A percentile compares a stretch with the other conserved stretches of the same genome.
Conservation (phyloP, 1,140 invertebrate species). For the Euglossa dilemma region DNA sequence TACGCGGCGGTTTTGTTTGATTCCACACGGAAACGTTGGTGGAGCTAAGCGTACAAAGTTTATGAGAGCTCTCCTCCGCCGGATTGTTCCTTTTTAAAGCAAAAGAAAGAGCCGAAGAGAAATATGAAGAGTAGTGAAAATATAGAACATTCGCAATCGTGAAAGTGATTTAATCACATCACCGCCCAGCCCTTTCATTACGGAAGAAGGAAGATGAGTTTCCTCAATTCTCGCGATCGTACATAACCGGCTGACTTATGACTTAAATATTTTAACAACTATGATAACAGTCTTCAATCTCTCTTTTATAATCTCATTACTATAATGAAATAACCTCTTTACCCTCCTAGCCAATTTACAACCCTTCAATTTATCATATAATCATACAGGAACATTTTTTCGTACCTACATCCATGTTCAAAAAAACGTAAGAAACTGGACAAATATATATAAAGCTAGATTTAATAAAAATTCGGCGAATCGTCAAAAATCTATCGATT, state of each 20-base stretch:
- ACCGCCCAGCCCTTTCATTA: not conserved
- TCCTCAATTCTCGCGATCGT: not conserved
- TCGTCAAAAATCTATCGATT: not conserved
- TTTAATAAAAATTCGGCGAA: not conserved
- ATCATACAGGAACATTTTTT: too few species aligned
- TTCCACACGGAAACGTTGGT: not conserved
- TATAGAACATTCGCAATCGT: conserved; percentile 10
- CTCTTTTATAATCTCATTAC: not conserved
- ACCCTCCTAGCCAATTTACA: not conserved
- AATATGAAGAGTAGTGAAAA: conserved; percentile 7
- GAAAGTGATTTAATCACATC: conserved; percentile 6
- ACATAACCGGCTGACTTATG: not conserved
- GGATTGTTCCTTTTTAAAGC: conserved; percentile 20
- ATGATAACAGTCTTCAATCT: not conserved
- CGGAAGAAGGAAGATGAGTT: not conserved
- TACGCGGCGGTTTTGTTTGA: conserved; percentile 36
- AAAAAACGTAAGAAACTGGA: too few species aligned
- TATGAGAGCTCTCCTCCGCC: conserved; percentile 11
- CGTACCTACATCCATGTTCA: too few species aligned
- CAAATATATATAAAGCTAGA: too few species aligned
- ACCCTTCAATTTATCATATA: not conserved
- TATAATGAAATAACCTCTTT: not conserved
- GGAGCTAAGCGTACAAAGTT: conserved; percentile 32
- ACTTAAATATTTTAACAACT: not conserved
- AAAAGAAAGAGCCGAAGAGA: conserved; percentile 9